phyloP scores from a whole-genome alignment of 2,888 invertebrate species.

The Drosophila neotestacea region DNA sequence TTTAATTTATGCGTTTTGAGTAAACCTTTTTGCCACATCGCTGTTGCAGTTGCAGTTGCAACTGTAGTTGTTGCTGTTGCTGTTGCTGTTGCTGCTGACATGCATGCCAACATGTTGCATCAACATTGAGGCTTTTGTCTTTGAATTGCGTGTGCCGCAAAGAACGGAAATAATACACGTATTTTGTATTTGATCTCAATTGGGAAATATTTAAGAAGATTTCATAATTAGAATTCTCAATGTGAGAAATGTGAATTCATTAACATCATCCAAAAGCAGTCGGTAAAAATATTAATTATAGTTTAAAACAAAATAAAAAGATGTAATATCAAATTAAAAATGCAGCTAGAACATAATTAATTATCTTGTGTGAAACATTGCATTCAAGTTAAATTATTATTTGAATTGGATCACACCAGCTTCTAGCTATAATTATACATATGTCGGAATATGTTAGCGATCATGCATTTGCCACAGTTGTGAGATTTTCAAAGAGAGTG shows the following conservation, averaged over 20 bases:
- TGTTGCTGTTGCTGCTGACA: constrained; percentile 2
- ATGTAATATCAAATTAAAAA: background rate
- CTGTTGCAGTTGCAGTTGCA: constrained; percentile 4
- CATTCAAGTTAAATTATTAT: constrained; percentile 2
- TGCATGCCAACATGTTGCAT: constrained; percentile 49
- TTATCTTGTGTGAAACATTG: background rate
- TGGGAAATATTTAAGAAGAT: constrained; percentile 33
- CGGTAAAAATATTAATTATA: no score
- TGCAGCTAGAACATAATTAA: constrained; percentile 2
- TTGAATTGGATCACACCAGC: constrained; percentile 5
- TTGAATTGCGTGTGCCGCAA: constrained; percentile 41
- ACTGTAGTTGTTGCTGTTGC: background rate
- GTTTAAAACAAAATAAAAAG: no score
- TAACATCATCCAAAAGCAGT: no score
- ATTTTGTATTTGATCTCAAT: constrained; percentile 29
- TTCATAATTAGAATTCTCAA: constrained; percentile 15
- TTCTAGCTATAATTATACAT: background rate
- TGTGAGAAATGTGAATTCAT: background rate
- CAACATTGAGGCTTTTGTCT: constrained; percentile 39
- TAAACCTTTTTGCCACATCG: constrained; percentile 29
- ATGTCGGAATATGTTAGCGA: background rate
- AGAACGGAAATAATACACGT: constrained; percentile 51
- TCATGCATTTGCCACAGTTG: background rate
- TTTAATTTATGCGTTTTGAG: constrained; percentile 72
- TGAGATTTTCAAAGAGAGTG: background rate